Conservation (phyloP, 64 coral and sea anemone genomes). For the Orbicella faveolata region DNA sequence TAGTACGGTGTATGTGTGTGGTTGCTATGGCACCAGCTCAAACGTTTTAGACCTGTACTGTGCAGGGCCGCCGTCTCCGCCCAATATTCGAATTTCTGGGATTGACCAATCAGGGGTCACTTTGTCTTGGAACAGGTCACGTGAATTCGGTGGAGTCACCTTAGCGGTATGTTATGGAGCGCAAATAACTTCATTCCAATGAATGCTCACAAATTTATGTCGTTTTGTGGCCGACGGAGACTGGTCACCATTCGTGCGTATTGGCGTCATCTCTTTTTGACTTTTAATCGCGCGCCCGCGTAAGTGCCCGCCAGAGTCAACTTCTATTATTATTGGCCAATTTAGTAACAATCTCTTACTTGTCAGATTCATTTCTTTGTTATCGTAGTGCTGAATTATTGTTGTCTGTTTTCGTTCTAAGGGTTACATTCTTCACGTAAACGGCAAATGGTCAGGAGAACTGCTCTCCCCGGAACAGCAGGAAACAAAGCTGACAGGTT, state of each 20-base stretch:
- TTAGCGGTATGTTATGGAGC: conserved; percentile 46
- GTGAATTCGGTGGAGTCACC: conserved; percentile 40
- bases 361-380: background rate
- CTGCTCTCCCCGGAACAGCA: conserved; percentile 22
- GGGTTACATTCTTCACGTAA: conserved; percentile 72
- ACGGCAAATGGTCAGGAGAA: conserved; percentile 50
- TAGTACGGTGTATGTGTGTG: conserved; percentile 51
- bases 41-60: conserved; percentile 59
- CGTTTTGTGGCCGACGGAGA: no score
- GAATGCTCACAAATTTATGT: no score
- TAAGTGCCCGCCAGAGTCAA: no score
- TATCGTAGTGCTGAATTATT: background rate
- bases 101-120: conserved; percentile 57
- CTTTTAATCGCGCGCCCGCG: no score
- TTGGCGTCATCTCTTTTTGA: no score
- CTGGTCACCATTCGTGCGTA: no score
- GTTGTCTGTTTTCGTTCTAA: conserved; percentile 13
- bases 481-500: conserved; percentile 24
- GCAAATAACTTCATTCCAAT: no score
- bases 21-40: conserved; percentile 80
- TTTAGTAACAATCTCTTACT: background rate
- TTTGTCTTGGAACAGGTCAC: conserved; percentile 65
- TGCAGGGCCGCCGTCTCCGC: conserved; percentile 36
- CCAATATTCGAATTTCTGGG: conserved; percentile 43
- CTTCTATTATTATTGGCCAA: no score